Evolutionary conservation across 2,888 invertebrate species (phyloP).

Genomic region (Himalopsyche kuldschensis): DNA sequence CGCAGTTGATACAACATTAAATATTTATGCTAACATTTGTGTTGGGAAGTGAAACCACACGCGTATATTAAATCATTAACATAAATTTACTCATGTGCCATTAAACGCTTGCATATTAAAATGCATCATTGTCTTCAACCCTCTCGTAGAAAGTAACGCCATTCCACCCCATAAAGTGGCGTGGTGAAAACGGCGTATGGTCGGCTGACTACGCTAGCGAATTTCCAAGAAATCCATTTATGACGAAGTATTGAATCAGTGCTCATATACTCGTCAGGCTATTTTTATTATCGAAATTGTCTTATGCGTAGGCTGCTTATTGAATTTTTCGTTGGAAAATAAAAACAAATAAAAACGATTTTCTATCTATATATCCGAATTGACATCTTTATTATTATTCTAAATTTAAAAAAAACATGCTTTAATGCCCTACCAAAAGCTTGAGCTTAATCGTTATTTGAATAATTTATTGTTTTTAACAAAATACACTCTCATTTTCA

Average conservation of each 20-base stretch:
- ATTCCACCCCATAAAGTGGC: background rate
- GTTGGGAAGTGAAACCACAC: background rate
- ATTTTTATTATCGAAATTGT: background rate
- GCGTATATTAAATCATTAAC: background rate
- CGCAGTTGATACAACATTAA: background rate
- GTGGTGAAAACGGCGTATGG: background rate
- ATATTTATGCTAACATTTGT: background rate
- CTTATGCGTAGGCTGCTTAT: background rate
- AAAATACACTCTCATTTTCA: too few species aligned
- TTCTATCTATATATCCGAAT: too few species aligned
- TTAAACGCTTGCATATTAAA: background rate
- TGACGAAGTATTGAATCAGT: background rate
- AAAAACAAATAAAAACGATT: too few species aligned
- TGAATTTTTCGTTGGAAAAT: background rate
- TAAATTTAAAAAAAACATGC: too few species aligned
- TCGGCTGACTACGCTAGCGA: background rate
- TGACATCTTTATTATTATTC: too few species aligned
- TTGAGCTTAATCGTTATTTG: too few species aligned
- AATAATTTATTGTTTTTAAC: too few species aligned
- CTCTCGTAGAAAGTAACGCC: background rate
- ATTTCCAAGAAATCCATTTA: background rate
- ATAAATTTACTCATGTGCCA: background rate
- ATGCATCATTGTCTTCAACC: background rate
- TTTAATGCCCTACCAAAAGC: too few species aligned
- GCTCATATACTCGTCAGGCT: background rate